These are phyloP conservation scores for Drosophila robusta DNA, from an alignment of 2,888 invertebrate genomes.

Conservation along the genomic window DNA sequence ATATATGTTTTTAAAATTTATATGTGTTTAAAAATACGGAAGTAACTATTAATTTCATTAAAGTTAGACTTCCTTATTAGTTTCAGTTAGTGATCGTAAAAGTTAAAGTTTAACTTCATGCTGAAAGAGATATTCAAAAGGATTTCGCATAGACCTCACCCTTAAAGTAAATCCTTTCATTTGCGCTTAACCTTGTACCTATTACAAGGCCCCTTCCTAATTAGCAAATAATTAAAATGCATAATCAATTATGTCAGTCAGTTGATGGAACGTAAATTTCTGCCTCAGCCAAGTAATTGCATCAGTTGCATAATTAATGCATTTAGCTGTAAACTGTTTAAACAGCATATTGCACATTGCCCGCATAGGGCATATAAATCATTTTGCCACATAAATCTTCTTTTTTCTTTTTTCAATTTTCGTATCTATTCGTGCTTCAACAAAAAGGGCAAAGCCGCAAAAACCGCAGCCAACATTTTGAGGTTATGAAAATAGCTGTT, in stretches of 20 bases:
- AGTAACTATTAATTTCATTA: too few relatives aligned
- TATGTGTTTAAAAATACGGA: too few relatives aligned
- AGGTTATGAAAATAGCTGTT: constrained; percentile 16
- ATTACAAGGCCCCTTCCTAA: not conserved
- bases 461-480: constrained; percentile 20
- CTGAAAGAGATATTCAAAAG: not conserved
- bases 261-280: not conserved
- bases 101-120: too few relatives aligned
- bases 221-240: not conserved
- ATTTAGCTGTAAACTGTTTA: constrained; percentile 1
- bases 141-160: not conserved
- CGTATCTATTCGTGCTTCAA: constrained; percentile 13
- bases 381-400: constrained; percentile 23
- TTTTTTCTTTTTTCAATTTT: constrained; percentile 5
- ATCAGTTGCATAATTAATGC: constrained; percentile 19
- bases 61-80: too few relatives aligned
- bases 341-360: not conserved
- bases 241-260: constrained; percentile 4
- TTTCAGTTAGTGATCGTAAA: too few relatives aligned
- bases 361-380: constrained; percentile 24
- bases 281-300: constrained; percentile 12
- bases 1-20: too few relatives aligned
- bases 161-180: not conserved
- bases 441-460: constrained; percentile 22
- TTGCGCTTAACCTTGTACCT: not conserved